These are phyloP conservation scores for Hydroisotoma schaefferi DNA, from an alignment of 2,888 invertebrate genomes.

Conservation along the genomic window DNA sequence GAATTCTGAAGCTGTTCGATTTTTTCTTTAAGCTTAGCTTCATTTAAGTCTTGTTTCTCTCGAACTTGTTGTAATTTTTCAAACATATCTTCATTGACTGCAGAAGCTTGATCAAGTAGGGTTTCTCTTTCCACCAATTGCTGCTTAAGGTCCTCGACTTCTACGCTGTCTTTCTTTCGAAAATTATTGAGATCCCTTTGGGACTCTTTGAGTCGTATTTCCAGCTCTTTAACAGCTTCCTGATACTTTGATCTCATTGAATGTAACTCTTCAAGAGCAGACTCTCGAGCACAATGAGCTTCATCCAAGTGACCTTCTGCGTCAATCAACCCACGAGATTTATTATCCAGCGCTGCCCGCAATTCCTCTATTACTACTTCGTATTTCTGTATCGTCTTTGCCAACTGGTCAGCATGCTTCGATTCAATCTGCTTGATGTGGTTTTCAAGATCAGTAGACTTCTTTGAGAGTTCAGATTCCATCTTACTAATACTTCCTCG, in stretches of 20 bases:
- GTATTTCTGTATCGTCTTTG: background rate
- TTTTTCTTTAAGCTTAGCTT: constrained; percentile 6
- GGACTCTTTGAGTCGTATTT: background rate
- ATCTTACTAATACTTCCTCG: constrained; percentile 15
- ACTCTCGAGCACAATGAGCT: constrained; percentile 16
- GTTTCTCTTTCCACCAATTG: too few relatives aligned
- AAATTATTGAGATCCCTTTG: too few relatives aligned
- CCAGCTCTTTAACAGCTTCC: background rate
- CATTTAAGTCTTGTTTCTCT: background rate
- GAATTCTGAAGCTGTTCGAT: background rate
- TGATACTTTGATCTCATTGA: constrained; percentile 5
- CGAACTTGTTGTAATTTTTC: too few relatives aligned
- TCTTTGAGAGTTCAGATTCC: constrained; percentile 3
- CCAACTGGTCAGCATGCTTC: constrained; percentile 8
- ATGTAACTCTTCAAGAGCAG: constrained; percentile 12
- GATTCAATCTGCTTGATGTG: constrained; percentile 11
- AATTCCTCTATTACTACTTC: background rate
- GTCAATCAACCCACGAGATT: constrained; percentile 10
- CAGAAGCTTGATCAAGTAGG: too few relatives aligned
- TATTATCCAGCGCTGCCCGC: background rate
- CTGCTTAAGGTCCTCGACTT: too few relatives aligned
- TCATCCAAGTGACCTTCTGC: constrained; percentile 22
- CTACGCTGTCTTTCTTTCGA: too few relatives aligned
- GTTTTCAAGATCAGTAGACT: constrained; percentile 2
- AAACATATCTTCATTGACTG: too few relatives aligned